Percentiles rank a stretch among this genome's conserved stretches.
Conservation (phyloP, 2,888 invertebrate species). For the Neoaliturus tenellus region DNA sequence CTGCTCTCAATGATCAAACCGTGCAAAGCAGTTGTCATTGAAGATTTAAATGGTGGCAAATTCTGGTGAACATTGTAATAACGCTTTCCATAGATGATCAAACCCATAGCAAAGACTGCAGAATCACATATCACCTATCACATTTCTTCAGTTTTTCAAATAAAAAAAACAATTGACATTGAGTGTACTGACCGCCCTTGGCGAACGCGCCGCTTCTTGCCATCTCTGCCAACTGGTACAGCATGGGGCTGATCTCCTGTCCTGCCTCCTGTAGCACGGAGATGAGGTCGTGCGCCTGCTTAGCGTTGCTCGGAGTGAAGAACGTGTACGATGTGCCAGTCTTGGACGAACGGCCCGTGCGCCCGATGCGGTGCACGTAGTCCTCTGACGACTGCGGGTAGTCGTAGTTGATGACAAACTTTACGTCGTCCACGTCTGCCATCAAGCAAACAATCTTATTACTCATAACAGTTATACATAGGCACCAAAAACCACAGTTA, state of each 20-base stretch:
- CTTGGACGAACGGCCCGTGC: conserved; percentile 94
- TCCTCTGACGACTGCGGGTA: conserved; percentile 98
- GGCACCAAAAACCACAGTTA: too few species aligned
- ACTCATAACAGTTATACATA: too few species aligned
- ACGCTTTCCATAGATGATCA: too few species aligned
- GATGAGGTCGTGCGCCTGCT: conserved; percentile 94
- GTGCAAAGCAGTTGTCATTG: too few species aligned
- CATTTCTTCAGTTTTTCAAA: too few species aligned
- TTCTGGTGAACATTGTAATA: too few species aligned
- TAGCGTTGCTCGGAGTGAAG: conserved; percentile 93
- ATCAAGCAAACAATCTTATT: neutral
- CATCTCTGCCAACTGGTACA: conserved; percentile 66
- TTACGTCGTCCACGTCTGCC: conserved; percentile 98
- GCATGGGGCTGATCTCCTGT: conserved; percentile 93
- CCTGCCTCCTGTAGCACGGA: conserved; percentile 95
- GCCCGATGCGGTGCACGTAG: conserved; percentile 97
- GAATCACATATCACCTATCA: too few species aligned
- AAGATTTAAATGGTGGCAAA: too few species aligned
- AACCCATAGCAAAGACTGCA: too few species aligned
- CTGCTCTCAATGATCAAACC: too few species aligned
- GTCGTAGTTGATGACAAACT: conserved; percentile 99
- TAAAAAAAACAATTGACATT: too few species aligned
- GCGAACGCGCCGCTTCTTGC: conserved; percentile 64
- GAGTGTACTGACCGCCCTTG: conserved; percentile 37
- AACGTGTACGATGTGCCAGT: conserved; percentile 98